Evolutionary conservation across 2,113 vertebrate species (phyloP), one percentile per base, ranked within the genome.

Genomic region (Actenoides lindsayi): DNA sequence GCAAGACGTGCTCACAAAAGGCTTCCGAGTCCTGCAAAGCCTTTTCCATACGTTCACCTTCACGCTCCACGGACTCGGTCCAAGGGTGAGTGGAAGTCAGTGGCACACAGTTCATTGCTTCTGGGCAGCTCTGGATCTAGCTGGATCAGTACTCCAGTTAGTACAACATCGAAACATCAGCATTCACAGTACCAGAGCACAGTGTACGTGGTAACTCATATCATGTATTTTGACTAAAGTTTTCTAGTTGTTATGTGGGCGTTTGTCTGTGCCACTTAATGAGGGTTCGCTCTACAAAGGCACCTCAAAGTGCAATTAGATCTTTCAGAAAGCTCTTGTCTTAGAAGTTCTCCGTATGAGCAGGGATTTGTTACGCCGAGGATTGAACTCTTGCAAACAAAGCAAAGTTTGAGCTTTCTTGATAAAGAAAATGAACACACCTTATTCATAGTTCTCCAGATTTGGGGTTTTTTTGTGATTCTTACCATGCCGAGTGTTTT

Each of bases 281-380:
- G 65, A 75, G 56, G 28, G 59, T 93, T 95, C 78, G 90, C 57
- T 83, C 70, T 73, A 73, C 84, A 79, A 71, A 92, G 77, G 75
- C 71, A 80, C 44, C 78, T 48, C 44, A 25, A 90, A 82, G 23
- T n/a, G 71, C 18, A 63, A 75, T 73, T 64, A 27, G 6, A 24
- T 39, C 67, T 60, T 85, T 48, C 74, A 87, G 73, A 60, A 83
- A 77, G 75, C 41, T 67, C 70, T 89, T 60, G 10, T 41, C 71
- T 93, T 71, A 60, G 77, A 83, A 89, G 69, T 84, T 94, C 31
- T 77, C 46, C 81, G 89, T 67, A 41, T 25, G 70, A 64, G 50
- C 42, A 83, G 16, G 25, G 54, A 74, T 93, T 87, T 81, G 39
- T 83, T 77, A 16, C 63, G 25, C 76, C 59, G 27, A 51, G 41